Evolutionary conservation across 2,888 invertebrate genomes (phyloP), one percentile per base, ranked within the genome.

Genomic region (Deroplatys truncata): DNA sequence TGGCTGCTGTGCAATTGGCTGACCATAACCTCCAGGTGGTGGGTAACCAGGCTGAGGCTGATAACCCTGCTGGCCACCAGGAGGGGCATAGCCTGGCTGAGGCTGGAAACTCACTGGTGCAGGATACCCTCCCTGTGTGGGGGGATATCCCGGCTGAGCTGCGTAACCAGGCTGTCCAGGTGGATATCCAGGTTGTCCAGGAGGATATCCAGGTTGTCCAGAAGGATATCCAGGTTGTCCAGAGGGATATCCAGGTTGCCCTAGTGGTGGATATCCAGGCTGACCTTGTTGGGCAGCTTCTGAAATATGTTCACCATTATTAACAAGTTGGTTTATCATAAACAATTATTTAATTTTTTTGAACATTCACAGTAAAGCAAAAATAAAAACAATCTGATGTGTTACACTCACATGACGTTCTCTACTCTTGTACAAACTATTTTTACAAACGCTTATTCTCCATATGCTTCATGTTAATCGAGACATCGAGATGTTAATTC

Each of bases 41-140:
- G 89, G 88, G 84, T 90, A 91, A 16, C 89, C 87, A 28, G 84
- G 31, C 28, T 82, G 88, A 15, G 88, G 89, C 35, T 84, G 84
- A 28, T 89, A 88, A 5, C 89, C 90, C 28, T 84, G 89, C 28
- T 83, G 83, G 16, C 85, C 49, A 16, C 89, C 90, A 28, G 89
- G 90, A 28, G 90, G 90, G 9, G 72, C 85, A 82, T 90, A 90
- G 1, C 89, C 90, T 25, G 88, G 90, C 31, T 89, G 89, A 16
- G 89, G 90, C 10, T 88, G 88, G 16, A 88, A 90, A 25, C 85
- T 49, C 72, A 89, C 49, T 16, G 94, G 93, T 92, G 94, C 93
- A 25, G 92, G 91, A 91, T 93, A 93, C 15, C 93, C 93, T 82
- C 92, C 92, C 25, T 91, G 91, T 8, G 93, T 92, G 85, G 85